phyloP scores from a whole-genome alignment of 2,113 vertebrate species.

The Arizona elegans region DNA sequence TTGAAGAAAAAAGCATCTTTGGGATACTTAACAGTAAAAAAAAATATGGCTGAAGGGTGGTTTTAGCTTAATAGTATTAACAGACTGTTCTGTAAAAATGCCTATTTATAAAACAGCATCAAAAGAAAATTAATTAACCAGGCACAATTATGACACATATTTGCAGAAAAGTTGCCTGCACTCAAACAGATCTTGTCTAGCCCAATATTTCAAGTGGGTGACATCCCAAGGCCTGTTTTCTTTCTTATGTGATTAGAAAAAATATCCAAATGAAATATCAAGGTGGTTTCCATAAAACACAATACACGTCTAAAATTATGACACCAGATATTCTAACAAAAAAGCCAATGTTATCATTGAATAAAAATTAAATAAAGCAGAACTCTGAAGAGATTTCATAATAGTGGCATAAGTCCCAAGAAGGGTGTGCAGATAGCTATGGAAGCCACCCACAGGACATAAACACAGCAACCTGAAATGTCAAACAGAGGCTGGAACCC shows the following conservation, averaged over 20 bases:
- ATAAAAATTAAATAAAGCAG: neutral
- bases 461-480: neutral
- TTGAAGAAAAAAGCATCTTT: too few relatives aligned
- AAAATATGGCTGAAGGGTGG: neutral
- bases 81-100: neutral
- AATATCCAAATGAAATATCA: neutral
- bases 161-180: neutral
- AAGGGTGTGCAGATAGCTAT: neutral
- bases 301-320: neutral
- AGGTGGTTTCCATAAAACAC: neutral
- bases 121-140: neutral
- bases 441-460: neutral
- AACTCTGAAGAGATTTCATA: neutral
- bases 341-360: neutral
- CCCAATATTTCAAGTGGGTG: neutral
- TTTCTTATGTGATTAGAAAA: neutral
- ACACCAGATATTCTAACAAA: neutral
- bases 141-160: neutral
- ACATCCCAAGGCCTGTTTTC: neutral
- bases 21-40: too few relatives aligned
- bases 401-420: neutral
- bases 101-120: neutral
- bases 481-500: neutral
- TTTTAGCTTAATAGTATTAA: neutral
- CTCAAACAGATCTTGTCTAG: neutral